These are phyloP conservation scores for Meliscaeva auricollis DNA, from an alignment of 2,888 invertebrate species.

Conservation along the genomic window DNA sequence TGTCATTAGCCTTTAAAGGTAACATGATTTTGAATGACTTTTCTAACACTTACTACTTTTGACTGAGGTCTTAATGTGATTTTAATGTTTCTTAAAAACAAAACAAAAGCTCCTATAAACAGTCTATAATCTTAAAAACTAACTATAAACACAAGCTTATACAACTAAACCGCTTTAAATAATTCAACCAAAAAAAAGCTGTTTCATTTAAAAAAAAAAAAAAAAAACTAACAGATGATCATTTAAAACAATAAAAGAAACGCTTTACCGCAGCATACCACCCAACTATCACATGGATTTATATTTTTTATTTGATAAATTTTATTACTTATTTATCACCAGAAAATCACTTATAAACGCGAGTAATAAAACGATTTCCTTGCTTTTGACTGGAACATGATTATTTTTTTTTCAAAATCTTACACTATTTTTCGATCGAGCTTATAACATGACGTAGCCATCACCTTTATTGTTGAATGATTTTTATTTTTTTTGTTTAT, in stretches of 20 bases:
- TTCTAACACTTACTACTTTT: constrained; percentile 56
- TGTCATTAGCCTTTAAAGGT: neutral
- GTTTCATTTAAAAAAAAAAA: neutral
- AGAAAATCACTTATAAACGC: constrained; percentile 56
- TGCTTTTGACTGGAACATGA: constrained; percentile 47
- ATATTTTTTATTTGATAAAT: constrained; percentile 35
- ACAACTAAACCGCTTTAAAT: constrained; percentile 21
- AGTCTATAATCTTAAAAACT: constrained; percentile 42
- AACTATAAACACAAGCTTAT: constrained; percentile 63
- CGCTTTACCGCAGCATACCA: neutral
- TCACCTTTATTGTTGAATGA: too few species aligned
- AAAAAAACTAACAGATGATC: constrained; percentile 15
- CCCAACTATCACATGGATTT: constrained; percentile 4
- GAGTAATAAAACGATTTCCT: constrained; percentile 65
- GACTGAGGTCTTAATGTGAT: constrained; percentile 50
- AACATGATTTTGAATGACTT: constrained; percentile 46
- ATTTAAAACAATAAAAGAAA: constrained; percentile 18
- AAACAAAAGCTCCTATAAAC: constrained; percentile 36
- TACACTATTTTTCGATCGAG: constrained; percentile 29
- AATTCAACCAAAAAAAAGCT: neutral
- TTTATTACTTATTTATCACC: constrained; percentile 71
- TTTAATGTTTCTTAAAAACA: constrained; percentile 48
- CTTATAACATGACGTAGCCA: constrained; percentile 1
- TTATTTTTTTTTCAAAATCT: too few species aligned
- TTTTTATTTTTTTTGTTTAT: too few species aligned